Evolutionary conservation across 2,888 invertebrate genomes (phyloP).

Genomic region (Tethea ocularis): DNA sequence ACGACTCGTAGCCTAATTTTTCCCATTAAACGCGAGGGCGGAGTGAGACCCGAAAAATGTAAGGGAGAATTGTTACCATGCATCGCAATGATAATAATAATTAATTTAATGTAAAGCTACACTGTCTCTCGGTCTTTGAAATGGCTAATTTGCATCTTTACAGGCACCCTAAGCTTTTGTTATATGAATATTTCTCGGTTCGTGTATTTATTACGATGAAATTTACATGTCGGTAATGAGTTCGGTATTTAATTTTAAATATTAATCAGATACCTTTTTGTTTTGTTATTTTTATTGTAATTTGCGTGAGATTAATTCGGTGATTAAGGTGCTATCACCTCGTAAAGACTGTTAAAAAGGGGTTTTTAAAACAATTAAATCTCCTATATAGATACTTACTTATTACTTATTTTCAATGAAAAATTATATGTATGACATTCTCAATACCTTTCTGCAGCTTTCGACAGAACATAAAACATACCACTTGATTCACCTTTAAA

Average conservation of each 20-base stretch:
- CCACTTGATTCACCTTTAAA: no score
- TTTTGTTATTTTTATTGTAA: background rate
- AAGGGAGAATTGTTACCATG: background rate
- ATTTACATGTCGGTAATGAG: conserved; percentile 2
- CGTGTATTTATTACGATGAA: background rate
- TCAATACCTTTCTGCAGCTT: no score
- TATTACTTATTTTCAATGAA: no score
- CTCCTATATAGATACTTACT: no score
- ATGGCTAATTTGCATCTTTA: conserved; percentile 1
- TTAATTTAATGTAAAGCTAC: conserved; percentile 1
- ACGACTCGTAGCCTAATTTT: background rate
- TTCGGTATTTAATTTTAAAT: background rate
- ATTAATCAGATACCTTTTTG: background rate
- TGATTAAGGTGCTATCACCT: background rate
- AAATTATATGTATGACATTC: no score
- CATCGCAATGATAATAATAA: conserved; percentile 1
- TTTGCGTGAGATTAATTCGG: background rate
- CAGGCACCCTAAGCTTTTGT: background rate
- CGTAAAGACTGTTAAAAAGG: no score
- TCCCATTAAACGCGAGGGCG: background rate
- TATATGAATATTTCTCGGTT: background rate
- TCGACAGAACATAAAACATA: no score
- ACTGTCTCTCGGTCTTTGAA: background rate
- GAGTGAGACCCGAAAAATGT: background rate
- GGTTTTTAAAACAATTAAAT: no score